A percentile compares a stretch with the other conserved stretches of the same genome.
phyloP scores from a whole-genome alignment of 2,113 vertebrate genomes.

The Gnathonemus echidnorhynchus region DNA sequence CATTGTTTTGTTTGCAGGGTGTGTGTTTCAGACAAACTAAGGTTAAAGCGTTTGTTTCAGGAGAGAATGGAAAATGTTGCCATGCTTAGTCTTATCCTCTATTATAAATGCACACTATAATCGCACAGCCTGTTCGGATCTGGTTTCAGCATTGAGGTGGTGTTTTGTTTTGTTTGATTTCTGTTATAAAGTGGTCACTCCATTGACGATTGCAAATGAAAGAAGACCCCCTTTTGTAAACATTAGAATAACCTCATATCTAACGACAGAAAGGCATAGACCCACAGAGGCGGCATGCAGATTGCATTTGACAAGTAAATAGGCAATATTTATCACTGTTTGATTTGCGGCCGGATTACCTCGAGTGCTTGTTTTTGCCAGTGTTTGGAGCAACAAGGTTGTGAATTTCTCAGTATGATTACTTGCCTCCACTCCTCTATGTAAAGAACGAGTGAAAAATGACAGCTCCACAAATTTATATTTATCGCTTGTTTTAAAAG shows the following conservation, averaged over 20 bases:
- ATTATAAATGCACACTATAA: neutral
- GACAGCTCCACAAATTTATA: neutral
- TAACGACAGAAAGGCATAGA: neutral
- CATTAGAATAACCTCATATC: conserved; percentile 5
- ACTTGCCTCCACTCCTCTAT: neutral
- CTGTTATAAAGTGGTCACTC: neutral
- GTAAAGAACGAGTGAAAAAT: neutral
- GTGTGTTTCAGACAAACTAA: neutral
- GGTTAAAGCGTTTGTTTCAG: neutral
- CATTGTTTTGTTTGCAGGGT: neutral
- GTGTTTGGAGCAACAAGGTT: neutral
- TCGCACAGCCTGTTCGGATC: neutral
- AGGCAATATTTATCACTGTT: neutral
- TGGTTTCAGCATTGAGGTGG: neutral
- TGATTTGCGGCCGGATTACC: neutral
- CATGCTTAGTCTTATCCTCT: neutral
- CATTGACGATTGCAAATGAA: neutral
- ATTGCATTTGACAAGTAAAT: neutral
- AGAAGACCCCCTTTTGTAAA: neutral
- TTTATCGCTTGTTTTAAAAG: neutral
- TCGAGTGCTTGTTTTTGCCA: neutral
- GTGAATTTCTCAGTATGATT: neutral
- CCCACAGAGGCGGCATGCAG: neutral
- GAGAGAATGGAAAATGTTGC: neutral
- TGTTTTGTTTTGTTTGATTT: neutral